A percentile compares a stretch with the other conserved stretches of the same genome.
These are phyloP conservation scores for Ommatoiulus sabulosus DNA, from an alignment of 2,888 invertebrate species.

Conservation along the genomic window DNA sequence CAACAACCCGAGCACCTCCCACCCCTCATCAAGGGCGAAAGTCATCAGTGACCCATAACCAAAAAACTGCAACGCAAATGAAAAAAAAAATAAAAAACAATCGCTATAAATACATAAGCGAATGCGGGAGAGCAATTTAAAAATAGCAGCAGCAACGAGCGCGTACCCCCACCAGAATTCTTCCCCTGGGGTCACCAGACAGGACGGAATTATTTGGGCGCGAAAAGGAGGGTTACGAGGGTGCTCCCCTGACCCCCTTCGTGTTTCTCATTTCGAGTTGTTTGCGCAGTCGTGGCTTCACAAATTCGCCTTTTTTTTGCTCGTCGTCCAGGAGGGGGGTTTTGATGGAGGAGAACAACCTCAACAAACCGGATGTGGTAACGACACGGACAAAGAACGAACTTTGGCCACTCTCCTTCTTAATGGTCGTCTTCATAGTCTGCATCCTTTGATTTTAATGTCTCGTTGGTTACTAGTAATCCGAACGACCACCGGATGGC, in stretches of 20 bases:
- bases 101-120: background rate
- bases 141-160: background rate
- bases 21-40: background rate
- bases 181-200: conserved; percentile 1
- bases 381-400: conserved; percentile 1
- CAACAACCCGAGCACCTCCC: background rate
- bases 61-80: no score
- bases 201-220: background rate
- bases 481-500: background rate
- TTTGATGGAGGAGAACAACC: background rate
- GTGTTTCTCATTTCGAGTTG: background rate
- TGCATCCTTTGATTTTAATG: background rate
- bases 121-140: background rate
- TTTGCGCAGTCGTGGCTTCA: background rate
- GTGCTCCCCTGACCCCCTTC: conserved; percentile 1
- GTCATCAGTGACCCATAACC: conserved; percentile 1
- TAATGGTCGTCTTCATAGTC: background rate
- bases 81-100: background rate
- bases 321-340: background rate
- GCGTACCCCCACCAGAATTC: background rate
- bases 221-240: conserved; percentile 1
- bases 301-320: background rate
- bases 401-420: background rate
- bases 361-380: background rate
- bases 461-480: background rate